Evolutionary conservation across 2,797 vertebrate genomes (phyloP), one percentile per base, ranked within the genome.

Genomic region (Anas acuta): DNA sequence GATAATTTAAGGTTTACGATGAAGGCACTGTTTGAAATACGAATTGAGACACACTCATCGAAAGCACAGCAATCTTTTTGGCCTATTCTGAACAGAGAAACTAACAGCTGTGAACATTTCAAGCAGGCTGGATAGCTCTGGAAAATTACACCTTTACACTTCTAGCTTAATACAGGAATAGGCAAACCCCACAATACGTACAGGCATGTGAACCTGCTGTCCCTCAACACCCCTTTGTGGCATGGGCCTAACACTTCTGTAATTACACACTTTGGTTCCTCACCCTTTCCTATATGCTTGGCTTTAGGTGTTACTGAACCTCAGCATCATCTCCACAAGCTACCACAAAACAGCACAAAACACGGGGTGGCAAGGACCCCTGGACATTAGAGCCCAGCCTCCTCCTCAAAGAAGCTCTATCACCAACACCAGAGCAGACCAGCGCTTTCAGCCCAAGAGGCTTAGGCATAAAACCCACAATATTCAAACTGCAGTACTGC

Each of bases 11-110:
- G 54, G 89, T 32, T 78, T 75, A 85, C 75, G 54, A 89, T 25
- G 30, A 35, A 91, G 61, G 69, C 62, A 87, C 67, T 69, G 79
- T 71, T 82, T 67, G 37, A 94, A 83, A 83, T 65, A 62, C 9
- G 13, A 79, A 45, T 18, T 78, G 21, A 56, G 4, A 23, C 18
- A 60, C n/a, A 43, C 13, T 93, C 39, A 75, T 87, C 84, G 90
- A 91, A 93, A 85, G 69, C 78, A 93, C 45, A 81, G 6, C 69
- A 60, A 57, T 62, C 23, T 56, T 96, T 80, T 75, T 92, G 89
- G 84, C 75, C 81, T 83, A 23, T 47, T 95, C 84, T 56, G 61
- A 93, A 67, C n/a, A 83, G 25, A 84, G 39, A 74, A 90, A 43
- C 49, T 12, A 82, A 72, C 37, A 56, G 49, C 69, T 75, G 83